Conservation (phyloP, 2,113 vertebrate genomes). For the Ctenomys sociabilis region DNA sequence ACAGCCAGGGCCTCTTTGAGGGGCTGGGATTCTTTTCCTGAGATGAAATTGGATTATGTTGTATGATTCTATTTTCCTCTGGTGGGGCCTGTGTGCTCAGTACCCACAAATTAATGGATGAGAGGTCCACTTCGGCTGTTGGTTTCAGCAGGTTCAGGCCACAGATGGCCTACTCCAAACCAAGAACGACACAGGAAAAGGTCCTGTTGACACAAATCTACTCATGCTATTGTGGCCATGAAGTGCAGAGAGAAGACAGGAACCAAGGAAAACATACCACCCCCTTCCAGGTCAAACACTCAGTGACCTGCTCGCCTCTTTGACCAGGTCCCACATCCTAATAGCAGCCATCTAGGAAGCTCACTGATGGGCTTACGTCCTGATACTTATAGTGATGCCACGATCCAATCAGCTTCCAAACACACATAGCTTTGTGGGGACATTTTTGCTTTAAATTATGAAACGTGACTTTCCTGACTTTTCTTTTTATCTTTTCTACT, state of each 20-base stretch:
- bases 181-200: neutral
- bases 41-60: neutral
- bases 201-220: neutral
- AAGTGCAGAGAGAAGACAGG: neutral
- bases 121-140: neutral
- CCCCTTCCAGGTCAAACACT: neutral
- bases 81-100: neutral
- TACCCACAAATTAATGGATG: neutral
- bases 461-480: neutral
- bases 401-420: neutral
- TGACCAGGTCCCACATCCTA: neutral
- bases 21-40: neutral
- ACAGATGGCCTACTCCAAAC: neutral
- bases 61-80: neutral
- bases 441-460: neutral
- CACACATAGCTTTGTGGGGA: too few relatives aligned
- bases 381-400: neutral
- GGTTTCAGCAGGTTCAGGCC: neutral
- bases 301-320: neutral
- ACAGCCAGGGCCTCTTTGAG: accelerated
- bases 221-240: neutral
- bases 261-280: neutral
- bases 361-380: neutral
- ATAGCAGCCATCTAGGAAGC: neutral
- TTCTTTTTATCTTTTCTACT: neutral